Evolutionary conservation across 2,888 invertebrate species (phyloP), one percentile per base, ranked within the genome.

Genomic region (Lamellibrachia satsuma): DNA sequence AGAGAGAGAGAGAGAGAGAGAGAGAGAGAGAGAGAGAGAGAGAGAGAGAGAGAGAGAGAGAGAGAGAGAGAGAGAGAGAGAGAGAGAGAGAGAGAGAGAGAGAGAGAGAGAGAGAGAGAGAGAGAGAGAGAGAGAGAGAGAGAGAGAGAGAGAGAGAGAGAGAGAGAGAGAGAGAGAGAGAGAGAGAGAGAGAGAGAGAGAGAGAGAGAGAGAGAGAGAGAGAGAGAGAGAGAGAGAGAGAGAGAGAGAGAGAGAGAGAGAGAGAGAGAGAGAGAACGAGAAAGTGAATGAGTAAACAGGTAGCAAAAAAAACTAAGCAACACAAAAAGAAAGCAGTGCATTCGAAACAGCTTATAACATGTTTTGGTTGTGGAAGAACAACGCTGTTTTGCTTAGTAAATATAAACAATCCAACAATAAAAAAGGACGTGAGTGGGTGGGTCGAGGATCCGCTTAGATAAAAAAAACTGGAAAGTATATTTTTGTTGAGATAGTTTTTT

Each of bases 101-200:
- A 90, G 91, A 9, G 52, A 52, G 52, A 52, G 15, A 52, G 55
- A 52, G 52, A 52, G 91, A 52, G 52, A 91, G 91, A 52, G 52
- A 52, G 52, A 52, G 7, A 52, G 91, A 52, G 52, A 91, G 91
- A 51, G 52, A 52, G 91, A 91, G 15, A 52, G 91, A 7, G 52
- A 52, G 39, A 7, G 91, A 27, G 91, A 7, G 91, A 51, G 0
- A 91, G 7, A 91, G 6, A 91, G 39, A 91, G 91, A 91, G 27
- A 91, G 27, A 91, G 4, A 52, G 91, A 91, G 91, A 8, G 91
- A 52, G 91, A 91, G 90, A 91, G 60, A 90, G 92, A 94, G 93
- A 92, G 57, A 92, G 93, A 92, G 91, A 93, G 93, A 39, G 94
- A 94, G 52, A 91, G 90, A 92, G 52, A 92, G 90, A 90, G 91